phyloP scores from a whole-genome alignment of 2,113 vertebrate species.

The Gnathonemus longibarbis region DNA sequence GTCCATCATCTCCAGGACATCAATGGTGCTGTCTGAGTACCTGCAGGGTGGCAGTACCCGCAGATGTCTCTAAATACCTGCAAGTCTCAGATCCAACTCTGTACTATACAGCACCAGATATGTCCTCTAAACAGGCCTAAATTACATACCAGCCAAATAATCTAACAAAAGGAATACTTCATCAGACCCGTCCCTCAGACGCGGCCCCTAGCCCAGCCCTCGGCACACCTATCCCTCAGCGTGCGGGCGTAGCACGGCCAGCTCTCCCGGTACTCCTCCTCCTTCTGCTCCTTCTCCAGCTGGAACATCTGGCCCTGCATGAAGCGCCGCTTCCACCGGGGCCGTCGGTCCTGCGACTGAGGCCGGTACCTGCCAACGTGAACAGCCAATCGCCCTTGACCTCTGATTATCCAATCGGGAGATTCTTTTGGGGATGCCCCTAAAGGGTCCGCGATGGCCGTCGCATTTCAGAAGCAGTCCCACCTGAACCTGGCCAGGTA shows the following conservation, averaged over 20 bases:
- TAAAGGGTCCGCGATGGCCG: neutral
- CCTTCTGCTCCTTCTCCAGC: constrained; percentile 82
- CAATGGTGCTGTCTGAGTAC: constrained; percentile 77
- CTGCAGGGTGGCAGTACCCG: constrained; percentile 45
- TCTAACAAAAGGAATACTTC: neutral
- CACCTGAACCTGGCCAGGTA: neutral
- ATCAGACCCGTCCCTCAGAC: neutral
- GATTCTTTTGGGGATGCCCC: neutral
- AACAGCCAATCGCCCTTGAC: neutral
- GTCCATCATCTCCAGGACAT: constrained; percentile 75
- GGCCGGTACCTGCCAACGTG: constrained; percentile 65
- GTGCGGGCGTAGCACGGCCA: constrained; percentile 76
- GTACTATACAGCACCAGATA: neutral
- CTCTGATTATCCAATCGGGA: neutral
- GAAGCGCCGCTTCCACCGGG: constrained; percentile 74
- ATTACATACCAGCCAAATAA: neutral
- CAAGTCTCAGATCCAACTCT: neutral
- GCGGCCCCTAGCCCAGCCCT: neutral
- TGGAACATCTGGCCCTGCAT: constrained; percentile 73
- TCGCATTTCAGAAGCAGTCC: neutral
- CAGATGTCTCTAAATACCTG: neutral
- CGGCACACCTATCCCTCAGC: constrained; percentile 63
- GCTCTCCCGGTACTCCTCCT: constrained; percentile 77
- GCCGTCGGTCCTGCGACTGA: constrained; percentile 62
- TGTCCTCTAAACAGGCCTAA: neutral